A percentile compares a stretch with the other conserved stretches of the same genome.
Evolutionary conservation across 2,888 invertebrate genomes (phyloP).

Genomic region (Thecophora atra): DNA sequence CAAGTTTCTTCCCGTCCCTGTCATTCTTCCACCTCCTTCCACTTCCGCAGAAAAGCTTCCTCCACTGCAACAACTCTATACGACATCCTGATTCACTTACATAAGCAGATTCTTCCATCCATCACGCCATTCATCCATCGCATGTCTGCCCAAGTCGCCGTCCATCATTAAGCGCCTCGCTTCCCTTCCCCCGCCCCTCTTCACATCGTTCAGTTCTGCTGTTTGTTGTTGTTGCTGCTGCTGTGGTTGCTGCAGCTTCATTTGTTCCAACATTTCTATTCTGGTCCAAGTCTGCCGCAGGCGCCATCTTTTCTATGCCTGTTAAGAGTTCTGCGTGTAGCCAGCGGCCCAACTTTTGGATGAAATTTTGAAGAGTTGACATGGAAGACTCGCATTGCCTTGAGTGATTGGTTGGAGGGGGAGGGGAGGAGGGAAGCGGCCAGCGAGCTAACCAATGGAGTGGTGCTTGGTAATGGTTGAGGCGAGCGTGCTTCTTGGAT

Average conservation of each 20-base stretch:
- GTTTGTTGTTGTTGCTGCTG: background rate
- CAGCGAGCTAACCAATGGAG: background rate
- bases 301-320: slow-evolving; percentile 63
- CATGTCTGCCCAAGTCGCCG: background rate
- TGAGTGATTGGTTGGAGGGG: background rate
- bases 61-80: background rate
- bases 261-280: slow-evolving; percentile 51
- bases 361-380: slow-evolving; percentile 57
- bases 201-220: background rate
- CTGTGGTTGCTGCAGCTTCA: background rate
- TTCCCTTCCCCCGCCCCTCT: background rate
- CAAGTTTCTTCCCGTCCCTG: background rate
- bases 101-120: slow-evolving; percentile 5
- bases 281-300: slow-evolving; percentile 55
- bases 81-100: background rate
- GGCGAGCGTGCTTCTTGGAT: slow-evolving; percentile 16
- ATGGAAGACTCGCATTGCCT: slow-evolving; percentile 37
- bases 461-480: background rate
- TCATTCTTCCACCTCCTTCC: background rate
- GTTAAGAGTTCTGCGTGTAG: slow-evolving; percentile 57
- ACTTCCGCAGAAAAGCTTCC: background rate
- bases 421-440: background rate
- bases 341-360: slow-evolving; percentile 58
- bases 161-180: background rate
- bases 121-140: slow-evolving; percentile 7